Base-by-base conservation (phyloP, 2,888 invertebrate genomes). In the Zhuqinia jingwanae region DNA sequence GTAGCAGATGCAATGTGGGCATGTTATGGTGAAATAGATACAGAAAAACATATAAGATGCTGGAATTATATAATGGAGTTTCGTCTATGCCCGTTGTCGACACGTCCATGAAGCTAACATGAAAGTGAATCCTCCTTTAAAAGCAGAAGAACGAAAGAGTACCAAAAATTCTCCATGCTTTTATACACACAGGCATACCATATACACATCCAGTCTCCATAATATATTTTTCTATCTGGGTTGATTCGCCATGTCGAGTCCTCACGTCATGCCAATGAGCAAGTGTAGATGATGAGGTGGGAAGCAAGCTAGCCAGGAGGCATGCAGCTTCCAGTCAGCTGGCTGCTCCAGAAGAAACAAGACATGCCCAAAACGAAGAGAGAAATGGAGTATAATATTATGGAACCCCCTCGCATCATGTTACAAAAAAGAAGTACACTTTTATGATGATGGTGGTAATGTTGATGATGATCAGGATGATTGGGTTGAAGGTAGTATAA, bases 281-380 rank as follows among this genome's bases (percentile, higher is more conserved):
- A 60, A 78, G 63, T 47, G 47, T 30, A 11, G 22, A 78, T 60
- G 15, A 79, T 60, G 56, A 84, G 77, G 77, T 63, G 77, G 63
- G 65, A 83, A 83, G 73, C 70, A 56, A 81, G 63, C 36, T 63
- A 1, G 75, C 83, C 47, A 53, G 65, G 60, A 83, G 76, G 76
- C 65, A 68, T 68, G 53, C 76, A 50, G 53, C 65, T 65, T 83
- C 63, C 77, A 84, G 76, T 84, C 84, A 84, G 84, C 84, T 84
- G 84, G 65, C 22, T 68, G 76, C 70, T 84, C 77, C 76, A 60
- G 84, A 17, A 65, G 68, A 25, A 78, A 50, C 17, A 45, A 56
- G 84, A 68, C 65, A 75, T 83, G 76, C 83, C 76, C 83, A 83
- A 63, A 75, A 13, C n/a, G n/a, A 3, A 36, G 27, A 68, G 2